Percentiles rank a stretch among this genome's conserved stretches.
Evolutionary conservation across 2,888 invertebrate species (phyloP).

Genomic region (Drosophila bunnanda): DNA sequence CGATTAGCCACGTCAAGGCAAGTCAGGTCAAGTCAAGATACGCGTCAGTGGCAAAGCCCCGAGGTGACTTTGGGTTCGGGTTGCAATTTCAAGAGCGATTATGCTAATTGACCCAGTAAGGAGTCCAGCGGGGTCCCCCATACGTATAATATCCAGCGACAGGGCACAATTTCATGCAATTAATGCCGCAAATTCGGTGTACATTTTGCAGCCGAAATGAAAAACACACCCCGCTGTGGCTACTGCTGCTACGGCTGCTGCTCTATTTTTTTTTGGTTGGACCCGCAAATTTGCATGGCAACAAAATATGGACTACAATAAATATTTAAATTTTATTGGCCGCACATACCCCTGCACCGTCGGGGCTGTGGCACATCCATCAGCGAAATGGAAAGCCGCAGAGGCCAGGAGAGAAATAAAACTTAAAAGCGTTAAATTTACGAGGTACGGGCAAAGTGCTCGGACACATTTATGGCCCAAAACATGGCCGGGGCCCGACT

Average conservation of each 20-base stretch:
- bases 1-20: constrained; percentile 65
- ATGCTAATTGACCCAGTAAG: constrained; percentile 79
- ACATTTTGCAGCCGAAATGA: constrained; percentile 42
- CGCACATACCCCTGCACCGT: background rate
- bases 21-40: constrained; percentile 63
- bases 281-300: constrained; percentile 69
- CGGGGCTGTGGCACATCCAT: constrained; percentile 23
- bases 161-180: constrained; percentile 52
- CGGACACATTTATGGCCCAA: constrained; percentile 61
- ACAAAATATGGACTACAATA: constrained; percentile 67
- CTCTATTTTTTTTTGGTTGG: constrained; percentile 35
- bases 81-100: constrained; percentile 79
- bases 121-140: constrained; percentile 9
- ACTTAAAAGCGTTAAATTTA: constrained; percentile 79
- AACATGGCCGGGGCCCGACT: constrained; percentile 33
- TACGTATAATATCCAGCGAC: constrained; percentile 31
- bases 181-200: constrained; percentile 61
- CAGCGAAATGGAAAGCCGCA: constrained; percentile 19
- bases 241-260: constrained; percentile 6
- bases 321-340: constrained; percentile 71
- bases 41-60: constrained; percentile 57
- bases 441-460: constrained; percentile 55
- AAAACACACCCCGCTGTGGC: constrained; percentile 29
- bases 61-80: constrained; percentile 45
- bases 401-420: constrained; percentile 29